Evolutionary conservation across 2,888 invertebrate species (phyloP), one percentile per base, ranked within the genome.

Genomic region (Nineta flava): DNA sequence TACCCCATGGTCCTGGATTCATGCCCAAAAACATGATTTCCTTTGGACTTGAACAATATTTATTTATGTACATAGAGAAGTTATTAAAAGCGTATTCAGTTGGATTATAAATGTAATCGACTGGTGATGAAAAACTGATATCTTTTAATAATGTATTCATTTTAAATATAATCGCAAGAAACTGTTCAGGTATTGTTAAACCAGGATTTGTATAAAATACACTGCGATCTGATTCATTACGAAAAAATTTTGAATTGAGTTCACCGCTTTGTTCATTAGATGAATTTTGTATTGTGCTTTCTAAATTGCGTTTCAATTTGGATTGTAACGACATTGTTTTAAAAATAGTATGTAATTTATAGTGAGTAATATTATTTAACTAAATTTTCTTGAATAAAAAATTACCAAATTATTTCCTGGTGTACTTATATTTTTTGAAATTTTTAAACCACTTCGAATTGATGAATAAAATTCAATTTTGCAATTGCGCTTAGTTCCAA

Each of bases 1-100:
- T 94, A 54, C 94, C 94, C 81, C 84, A 92, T 0, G 93, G 92
- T n/a, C 94, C 94, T 12, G 94, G 93, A 69, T 95, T 95, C 87
- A 95, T 92, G 5, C 94, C 94, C 52, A 95, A 73, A 62, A 88
- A 87, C 56, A 95, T 67, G 41, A 95, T 70, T 54, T 73, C 72
- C 65, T 88, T 91, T 16, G 65, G 65, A 1, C 73, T 70, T 50
- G 67, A 73, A 57, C 84, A 83, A 64, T 76, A 87, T 61, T 79
- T 82, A 55, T 71, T 67, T 10, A 90, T 73, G 66, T 85, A 95
- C 57, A 76, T 73, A 56, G 79, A 75, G 67, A 91, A 90, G 15
- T 87, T 74, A 50, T 81, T 71, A 53, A 73, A 75, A 1, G 94
- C 94, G 67, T 95, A 94, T 53, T 83, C 78, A 35, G 92, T 70